Percentiles rank a stretch among this genome's conserved stretches.
phyloP scores from a whole-genome alignment of 2,113 vertebrate genomes.

The Dipodomys spectabilis region DNA sequence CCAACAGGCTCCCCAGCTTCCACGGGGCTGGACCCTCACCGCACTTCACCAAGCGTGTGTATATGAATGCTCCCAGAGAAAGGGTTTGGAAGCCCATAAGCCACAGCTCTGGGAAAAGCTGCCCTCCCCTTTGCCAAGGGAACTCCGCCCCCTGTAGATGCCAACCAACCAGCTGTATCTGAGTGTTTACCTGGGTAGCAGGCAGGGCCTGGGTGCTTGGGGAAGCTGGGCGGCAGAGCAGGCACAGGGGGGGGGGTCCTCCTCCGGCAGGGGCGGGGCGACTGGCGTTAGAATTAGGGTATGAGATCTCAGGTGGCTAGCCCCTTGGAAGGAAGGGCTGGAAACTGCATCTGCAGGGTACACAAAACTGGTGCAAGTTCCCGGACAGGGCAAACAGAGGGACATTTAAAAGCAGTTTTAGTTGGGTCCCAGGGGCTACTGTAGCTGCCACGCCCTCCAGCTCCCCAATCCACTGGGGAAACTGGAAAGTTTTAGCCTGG shows the following conservation, averaged over 20 bases:
- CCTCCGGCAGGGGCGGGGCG: not conserved
- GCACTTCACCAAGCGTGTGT: not conserved
- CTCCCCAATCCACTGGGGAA: not conserved
- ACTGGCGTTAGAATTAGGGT: not conserved
- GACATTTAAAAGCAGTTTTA: not conserved
- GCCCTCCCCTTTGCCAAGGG: not conserved
- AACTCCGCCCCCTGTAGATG: not conserved
- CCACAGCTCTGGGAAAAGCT: not conserved
- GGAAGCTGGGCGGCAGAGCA: not conserved
- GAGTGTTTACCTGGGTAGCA: not conserved
- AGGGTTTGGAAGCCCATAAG: not conserved
- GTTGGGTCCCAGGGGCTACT: not conserved
- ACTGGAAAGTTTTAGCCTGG: not conserved
- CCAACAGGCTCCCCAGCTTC: not conserved
- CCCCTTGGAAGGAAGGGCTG: conserved; percentile 9
- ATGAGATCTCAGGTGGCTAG: not conserved
- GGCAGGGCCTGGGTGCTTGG: not conserved
- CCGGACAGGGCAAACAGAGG: not conserved
- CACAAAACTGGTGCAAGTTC: not conserved
- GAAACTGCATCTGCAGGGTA: not conserved
- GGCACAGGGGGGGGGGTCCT: not conserved
- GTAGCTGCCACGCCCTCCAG: not conserved
- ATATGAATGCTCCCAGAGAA: not conserved
- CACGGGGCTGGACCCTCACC: not conserved
- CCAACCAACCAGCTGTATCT: not conserved